These are phyloP conservation scores for Zoanthus sansibaricus DNA, from an alignment of 92 coral and sea anemone genomes.

Conservation along the genomic window DNA sequence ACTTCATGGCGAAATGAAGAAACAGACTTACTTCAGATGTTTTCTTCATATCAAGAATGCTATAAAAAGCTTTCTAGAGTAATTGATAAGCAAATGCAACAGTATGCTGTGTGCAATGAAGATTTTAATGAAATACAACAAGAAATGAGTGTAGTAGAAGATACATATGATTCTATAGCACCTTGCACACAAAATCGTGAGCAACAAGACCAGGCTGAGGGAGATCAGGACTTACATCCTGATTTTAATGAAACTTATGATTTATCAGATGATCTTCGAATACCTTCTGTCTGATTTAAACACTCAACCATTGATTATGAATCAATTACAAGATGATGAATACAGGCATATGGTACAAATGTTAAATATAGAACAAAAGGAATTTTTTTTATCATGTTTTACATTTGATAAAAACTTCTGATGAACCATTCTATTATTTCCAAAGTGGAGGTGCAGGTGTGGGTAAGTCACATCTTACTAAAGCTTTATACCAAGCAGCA, in stretches of 20 bases:
- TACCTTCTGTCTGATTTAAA: constrained; percentile 13
- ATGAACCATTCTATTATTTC: neutral
- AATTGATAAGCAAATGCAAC: constrained; percentile 69
- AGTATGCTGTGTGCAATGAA: constrained; percentile 64
- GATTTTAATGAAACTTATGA: constrained; percentile 13
- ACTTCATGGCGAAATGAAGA: constrained; percentile 71
- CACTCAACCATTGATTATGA: constrained; percentile 5
- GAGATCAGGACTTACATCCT: constrained; percentile 18
- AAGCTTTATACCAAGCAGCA: constrained; percentile 55
- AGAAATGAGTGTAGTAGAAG: constrained; percentile 24
- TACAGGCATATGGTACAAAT: constrained; percentile 3
- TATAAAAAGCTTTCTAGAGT: constrained; percentile 34
- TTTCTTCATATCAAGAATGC: constrained; percentile 59
- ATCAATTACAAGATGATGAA: constrained; percentile 9
- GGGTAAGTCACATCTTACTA: constrained; percentile 7
- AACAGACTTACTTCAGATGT: constrained; percentile 62
- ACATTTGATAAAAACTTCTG: constrained; percentile 15
- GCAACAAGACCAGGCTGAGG: constrained; percentile 6
- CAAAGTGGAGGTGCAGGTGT: constrained; percentile 7
- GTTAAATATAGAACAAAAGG: neutral
- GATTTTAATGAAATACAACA: constrained; percentile 9
- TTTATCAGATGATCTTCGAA: constrained; percentile 9
- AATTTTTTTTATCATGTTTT: constrained; percentile 2
- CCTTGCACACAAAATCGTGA: constrained; percentile 10
- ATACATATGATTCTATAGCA: constrained; percentile 9